These are phyloP conservation scores for Meiosimyza platycephala DNA, from an alignment of 2,888 invertebrate species.

Conservation along the genomic window DNA sequence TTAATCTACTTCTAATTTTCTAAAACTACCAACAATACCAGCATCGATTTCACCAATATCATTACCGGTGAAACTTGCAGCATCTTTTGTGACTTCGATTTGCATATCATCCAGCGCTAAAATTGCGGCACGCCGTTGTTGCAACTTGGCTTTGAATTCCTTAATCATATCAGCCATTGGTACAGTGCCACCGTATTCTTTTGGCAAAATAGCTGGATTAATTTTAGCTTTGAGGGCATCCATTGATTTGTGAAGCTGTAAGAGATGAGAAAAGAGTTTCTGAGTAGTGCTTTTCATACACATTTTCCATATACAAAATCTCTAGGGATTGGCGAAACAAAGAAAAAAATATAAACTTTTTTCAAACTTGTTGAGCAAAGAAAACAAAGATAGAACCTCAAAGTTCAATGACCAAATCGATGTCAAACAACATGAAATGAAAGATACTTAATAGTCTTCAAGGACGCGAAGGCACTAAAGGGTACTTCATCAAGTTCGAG, in stretches of 20 bases:
- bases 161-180: conserved; percentile 85
- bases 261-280: conserved; percentile 25
- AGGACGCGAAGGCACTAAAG: no score
- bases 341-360: no score
- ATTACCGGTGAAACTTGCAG: conserved; percentile 70
- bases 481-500: no score
- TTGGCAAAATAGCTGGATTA: conserved; percentile 81
- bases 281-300: neutral
- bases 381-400: no score
- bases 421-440: no score
- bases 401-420: no score
- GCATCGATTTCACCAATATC: conserved; percentile 77
- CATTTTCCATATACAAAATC: no score
- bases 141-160: conserved; percentile 75
- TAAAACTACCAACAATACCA: conserved; percentile 84
- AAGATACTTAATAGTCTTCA: no score
- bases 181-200: conserved; percentile 89
- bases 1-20: conserved; percentile 86
- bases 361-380: no score
- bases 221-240: conserved; percentile 80
- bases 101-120: conserved; percentile 81
- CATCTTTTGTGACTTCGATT: conserved; percentile 73
- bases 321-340: no score
- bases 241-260: conserved; percentile 78
- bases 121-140: conserved; percentile 74